Percentiles rank a stretch among this genome's conserved stretches.
Evolutionary conservation across 2,113 vertebrate species (phyloP).

Genomic region (Emberiza fucata): DNA sequence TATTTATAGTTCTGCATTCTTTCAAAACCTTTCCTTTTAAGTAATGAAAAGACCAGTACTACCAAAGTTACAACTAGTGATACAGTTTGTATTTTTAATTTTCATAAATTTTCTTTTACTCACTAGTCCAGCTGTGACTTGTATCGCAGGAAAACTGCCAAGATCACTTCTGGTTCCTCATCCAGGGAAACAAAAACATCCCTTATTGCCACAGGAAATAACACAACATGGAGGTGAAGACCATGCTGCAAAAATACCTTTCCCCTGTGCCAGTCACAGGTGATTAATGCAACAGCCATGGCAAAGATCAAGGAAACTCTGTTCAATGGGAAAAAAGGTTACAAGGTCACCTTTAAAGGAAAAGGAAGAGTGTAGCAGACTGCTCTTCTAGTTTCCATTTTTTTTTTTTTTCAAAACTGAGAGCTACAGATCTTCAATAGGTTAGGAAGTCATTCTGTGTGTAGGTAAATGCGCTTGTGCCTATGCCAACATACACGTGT

Average conservation of each 20-base stretch:
- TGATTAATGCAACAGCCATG: neutral
- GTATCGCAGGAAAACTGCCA: neutral
- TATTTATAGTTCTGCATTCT: neutral
- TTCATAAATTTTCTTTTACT: neutral
- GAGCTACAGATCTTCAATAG: neutral
- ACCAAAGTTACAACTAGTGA: neutral
- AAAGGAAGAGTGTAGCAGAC: neutral
- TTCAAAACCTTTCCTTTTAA: neutral
- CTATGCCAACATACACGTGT: fast-evolving
- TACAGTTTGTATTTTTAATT: neutral
- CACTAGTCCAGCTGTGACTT: neutral
- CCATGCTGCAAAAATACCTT: neutral
- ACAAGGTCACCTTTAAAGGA: neutral
- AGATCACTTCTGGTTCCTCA: neutral
- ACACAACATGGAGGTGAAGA: neutral
- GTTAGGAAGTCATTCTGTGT: neutral
- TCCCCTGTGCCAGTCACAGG: neutral
- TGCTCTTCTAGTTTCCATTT: neutral
- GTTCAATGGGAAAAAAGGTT: neutral
- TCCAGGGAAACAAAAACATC: neutral
- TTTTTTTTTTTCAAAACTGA: neutral
- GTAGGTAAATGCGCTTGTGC: fast-evolving
- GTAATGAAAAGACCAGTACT: neutral
- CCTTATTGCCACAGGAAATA: neutral
- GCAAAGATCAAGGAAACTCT: neutral